Percentiles rank a stretch among this genome's conserved stretches.
These are phyloP conservation scores for Calliopum simillimum DNA, from an alignment of 2,888 invertebrate genomes.

Conservation along the genomic window DNA sequence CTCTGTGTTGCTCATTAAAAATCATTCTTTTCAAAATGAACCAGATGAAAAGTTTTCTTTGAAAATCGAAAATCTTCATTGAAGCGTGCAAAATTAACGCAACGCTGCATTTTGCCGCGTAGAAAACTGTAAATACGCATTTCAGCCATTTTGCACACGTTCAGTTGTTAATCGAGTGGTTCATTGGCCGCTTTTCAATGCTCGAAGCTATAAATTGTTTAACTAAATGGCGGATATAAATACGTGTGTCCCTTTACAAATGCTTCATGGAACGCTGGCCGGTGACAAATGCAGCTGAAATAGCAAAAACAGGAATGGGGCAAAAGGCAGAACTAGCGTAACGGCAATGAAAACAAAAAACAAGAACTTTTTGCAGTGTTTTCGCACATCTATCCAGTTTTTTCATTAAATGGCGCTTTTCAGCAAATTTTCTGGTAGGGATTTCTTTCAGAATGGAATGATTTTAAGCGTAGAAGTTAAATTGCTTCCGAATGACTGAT, in stretches of 20 bases:
- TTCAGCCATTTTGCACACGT: slow-evolving; percentile 28
- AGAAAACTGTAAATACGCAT: slow-evolving; percentile 18
- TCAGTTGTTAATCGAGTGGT: slow-evolving; percentile 1
- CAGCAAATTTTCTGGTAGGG: too few relatives aligned
- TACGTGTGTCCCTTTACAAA: slow-evolving; percentile 32
- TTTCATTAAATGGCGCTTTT: too few relatives aligned
- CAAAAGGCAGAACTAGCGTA: slow-evolving; percentile 25
- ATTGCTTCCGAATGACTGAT: slow-evolving; percentile 50
- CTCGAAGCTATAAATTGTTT: slow-evolving; percentile 29
- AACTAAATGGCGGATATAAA: slow-evolving; percentile 34
- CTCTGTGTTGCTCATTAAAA: too few relatives aligned
- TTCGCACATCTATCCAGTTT: too few relatives aligned
- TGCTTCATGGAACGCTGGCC: slow-evolving; percentile 22
- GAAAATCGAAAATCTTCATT: slow-evolving; percentile 19
- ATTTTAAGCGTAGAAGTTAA: slow-evolving; percentile 34
- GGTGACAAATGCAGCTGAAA: slow-evolving; percentile 19
- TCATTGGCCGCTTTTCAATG: slow-evolving; percentile 21
- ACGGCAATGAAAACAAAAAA: slow-evolving; percentile 36
- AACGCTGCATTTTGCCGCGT: slow-evolving; percentile 25
- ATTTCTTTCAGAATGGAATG: too few relatives aligned
- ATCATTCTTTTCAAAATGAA: too few relatives aligned
- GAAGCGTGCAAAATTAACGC: slow-evolving; percentile 29
- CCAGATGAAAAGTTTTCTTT: too few relatives aligned
- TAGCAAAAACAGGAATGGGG: slow-evolving; percentile 1
- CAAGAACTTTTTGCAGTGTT: slow-evolving; percentile 3